A percentile compares a stretch with the other conserved stretches of the same genome.
Conservation (phyloP, 2,113 vertebrate species). For the Archocentrus centrarchus region DNA sequence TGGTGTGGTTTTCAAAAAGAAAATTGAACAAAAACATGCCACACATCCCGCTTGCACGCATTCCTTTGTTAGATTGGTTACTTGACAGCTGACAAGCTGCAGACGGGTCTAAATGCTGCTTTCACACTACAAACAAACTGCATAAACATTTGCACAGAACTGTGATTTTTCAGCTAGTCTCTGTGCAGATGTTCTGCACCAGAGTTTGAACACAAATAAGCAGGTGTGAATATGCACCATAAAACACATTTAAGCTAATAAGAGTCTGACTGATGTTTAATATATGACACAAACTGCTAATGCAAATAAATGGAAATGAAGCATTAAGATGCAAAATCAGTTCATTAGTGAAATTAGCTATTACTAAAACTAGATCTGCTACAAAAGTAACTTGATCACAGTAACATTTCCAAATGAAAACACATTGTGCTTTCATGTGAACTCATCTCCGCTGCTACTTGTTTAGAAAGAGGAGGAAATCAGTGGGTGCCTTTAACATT, state of each 20-base stretch:
- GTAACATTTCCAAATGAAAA: background rate
- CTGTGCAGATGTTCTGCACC: no score
- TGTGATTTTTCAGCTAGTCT: background rate
- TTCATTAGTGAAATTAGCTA: background rate
- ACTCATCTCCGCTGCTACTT: background rate
- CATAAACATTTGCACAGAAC: background rate
- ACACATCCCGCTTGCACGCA: background rate
- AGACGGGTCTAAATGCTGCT: background rate
- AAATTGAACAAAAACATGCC: background rate
- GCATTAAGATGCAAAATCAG: background rate
- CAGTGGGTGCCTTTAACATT: background rate
- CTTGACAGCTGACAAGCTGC: background rate
- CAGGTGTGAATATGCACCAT: background rate
- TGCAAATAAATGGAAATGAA: background rate
- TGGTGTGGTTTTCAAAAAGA: background rate
- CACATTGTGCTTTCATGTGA: background rate
- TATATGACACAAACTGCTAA: background rate
- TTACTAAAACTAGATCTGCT: background rate
- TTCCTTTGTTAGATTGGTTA: background rate
- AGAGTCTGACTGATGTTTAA: background rate
- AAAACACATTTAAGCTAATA: background rate
- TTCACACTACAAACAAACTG: background rate
- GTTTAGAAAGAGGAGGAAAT: conserved; percentile 14
- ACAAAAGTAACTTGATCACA: background rate
- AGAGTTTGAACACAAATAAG: background rate